These are phyloP conservation scores for Volucella bombylans DNA, from an alignment of 2,888 invertebrate species.

Conservation along the genomic window DNA sequence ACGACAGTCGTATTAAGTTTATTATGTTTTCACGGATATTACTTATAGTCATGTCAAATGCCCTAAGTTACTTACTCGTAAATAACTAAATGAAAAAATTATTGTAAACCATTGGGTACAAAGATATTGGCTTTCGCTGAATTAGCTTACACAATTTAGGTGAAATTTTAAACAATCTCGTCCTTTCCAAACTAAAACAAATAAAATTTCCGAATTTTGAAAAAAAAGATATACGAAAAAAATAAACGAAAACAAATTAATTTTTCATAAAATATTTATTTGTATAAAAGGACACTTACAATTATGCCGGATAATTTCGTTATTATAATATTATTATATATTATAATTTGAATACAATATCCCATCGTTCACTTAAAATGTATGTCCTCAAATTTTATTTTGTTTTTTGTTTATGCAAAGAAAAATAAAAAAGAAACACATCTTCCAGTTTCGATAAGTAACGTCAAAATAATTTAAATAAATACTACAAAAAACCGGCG, in stretches of 20 bases:
- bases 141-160: no score
- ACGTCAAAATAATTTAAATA: constrained; percentile 70
- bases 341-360: constrained; percentile 71
- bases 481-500: constrained; percentile 70
- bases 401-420: constrained; percentile 42
- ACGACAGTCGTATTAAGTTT: no score
- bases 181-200: background rate
- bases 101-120: no score
- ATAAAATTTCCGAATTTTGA: background rate
- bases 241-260: constrained; percentile 10
- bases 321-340: constrained; percentile 70
- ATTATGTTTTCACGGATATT: no score
- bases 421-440: constrained; percentile 54
- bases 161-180: no score
- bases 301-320: constrained; percentile 73
- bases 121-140: no score
- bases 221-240: background rate
- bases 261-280: constrained; percentile 74
- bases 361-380: constrained; percentile 68
- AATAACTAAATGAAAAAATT: no score
- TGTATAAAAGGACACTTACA: constrained; percentile 74
- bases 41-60: no score
- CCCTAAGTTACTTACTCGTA: no score
- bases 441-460: constrained; percentile 52
- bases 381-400: constrained; percentile 63